Conservation (phyloP, 2,797 vertebrate genomes). For the Diplodus puntazzo region DNA sequence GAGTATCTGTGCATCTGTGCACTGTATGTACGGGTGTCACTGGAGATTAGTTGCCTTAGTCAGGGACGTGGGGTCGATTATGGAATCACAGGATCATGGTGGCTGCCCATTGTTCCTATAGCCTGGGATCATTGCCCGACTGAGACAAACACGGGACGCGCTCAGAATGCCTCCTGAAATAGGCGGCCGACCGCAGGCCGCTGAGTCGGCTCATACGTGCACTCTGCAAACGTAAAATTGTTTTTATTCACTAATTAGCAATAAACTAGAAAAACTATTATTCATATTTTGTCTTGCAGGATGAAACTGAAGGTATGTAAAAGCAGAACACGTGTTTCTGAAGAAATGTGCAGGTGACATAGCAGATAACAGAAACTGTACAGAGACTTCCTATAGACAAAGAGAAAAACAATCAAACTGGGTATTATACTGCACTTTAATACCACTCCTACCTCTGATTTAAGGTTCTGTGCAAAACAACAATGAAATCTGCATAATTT, state of each 20-base stretch:
- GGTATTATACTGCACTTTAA: neutral
- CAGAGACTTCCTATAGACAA: neutral
- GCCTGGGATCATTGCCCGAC: slow-evolving; percentile 32
- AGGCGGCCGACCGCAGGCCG: neutral
- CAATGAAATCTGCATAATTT: slow-evolving; percentile 7
- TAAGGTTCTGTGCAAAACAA: slow-evolving; percentile 1
- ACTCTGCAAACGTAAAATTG: too few species aligned
- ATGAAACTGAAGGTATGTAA: neutral
- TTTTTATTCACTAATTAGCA: neutral
- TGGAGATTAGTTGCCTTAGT: slow-evolving; percentile 58
- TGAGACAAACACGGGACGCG: slow-evolving; percentile 12
- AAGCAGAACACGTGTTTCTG: neutral
- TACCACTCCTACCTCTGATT: neutral
- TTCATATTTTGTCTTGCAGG: neutral
- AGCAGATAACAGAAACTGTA: neutral
- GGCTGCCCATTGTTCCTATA: slow-evolving; percentile 53
- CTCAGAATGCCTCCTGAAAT: slow-evolving; percentile 20
- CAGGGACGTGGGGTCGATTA: slow-evolving; percentile 48
- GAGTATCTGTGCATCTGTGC: slow-evolving; percentile 43
- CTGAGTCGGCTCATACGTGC: neutral
- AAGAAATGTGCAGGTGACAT: neutral
- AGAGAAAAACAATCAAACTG: neutral
- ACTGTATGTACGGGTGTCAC: slow-evolving; percentile 50
- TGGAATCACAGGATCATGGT: slow-evolving; percentile 52
- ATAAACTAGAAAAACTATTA: neutral